A percentile compares a stretch with the other conserved stretches of the same genome.
These are phyloP conservation scores for Dendrolimus houi DNA, from an alignment of 2,888 invertebrate genomes.

Conservation along the genomic window DNA sequence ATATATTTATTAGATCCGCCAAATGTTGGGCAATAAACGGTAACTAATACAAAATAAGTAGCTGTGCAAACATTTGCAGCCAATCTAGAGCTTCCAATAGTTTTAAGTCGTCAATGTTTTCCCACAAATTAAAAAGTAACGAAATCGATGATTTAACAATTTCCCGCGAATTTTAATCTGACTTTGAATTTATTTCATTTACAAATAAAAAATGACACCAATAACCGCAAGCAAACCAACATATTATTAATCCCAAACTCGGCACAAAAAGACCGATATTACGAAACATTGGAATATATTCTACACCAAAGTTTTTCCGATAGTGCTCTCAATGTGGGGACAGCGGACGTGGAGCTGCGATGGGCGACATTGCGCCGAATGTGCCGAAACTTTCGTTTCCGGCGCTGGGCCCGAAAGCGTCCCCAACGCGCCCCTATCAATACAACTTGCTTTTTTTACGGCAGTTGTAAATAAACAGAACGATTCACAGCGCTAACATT, in stretches of 20 bases:
- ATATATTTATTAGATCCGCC: too few species aligned
- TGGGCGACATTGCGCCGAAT: slow-evolving; percentile 13
- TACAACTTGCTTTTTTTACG: slow-evolving; percentile 5
- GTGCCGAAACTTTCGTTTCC: slow-evolving; percentile 35
- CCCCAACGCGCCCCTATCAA: slow-evolving; percentile 8
- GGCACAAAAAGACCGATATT: neutral
- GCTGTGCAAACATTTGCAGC: too few species aligned
- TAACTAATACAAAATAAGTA: too few species aligned
- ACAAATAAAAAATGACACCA: too few species aligned
- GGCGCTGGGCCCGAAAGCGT: slow-evolving; percentile 16
- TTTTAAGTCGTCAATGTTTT: too few species aligned
- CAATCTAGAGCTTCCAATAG: too few species aligned
- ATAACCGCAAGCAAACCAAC: too few species aligned
- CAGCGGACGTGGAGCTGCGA: neutral
- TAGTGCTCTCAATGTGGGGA: neutral
- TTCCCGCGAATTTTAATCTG: too few species aligned
- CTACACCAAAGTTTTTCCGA: neutral
- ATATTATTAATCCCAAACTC: neutral
- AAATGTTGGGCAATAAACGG: too few species aligned
- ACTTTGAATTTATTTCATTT: too few species aligned
- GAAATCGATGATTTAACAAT: too few species aligned
- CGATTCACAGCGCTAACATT: neutral
- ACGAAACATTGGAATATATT: neutral
- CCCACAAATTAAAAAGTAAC: too few species aligned
- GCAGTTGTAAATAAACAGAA: neutral